Evolutionary conservation across 2,888 invertebrate species (phyloP).

Genomic region (Drosophila greeni): DNA sequence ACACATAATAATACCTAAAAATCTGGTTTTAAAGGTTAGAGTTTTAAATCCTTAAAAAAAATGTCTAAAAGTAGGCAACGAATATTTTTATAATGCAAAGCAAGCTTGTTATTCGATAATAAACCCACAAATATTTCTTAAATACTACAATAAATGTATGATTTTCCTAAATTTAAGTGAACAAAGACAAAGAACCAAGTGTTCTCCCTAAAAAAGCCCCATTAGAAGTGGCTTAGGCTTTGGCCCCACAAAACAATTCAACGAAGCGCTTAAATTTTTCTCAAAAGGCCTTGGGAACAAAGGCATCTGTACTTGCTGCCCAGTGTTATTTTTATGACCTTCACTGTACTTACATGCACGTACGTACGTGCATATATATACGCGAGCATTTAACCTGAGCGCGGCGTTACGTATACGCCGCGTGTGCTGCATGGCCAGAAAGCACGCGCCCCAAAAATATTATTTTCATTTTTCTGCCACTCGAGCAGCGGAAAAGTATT

Average conservation of each 20-base stretch:
- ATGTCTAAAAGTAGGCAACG: not conserved
- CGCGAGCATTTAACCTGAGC: constrained; percentile 50
- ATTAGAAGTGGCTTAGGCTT: not conserved
- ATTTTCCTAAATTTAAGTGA: no score
- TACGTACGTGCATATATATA: constrained; percentile 27
- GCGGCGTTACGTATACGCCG: constrained; percentile 50
- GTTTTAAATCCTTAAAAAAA: no score
- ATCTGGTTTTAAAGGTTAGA: no score
- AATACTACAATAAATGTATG: not conserved
- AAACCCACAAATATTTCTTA: no score
- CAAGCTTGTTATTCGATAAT: fast-evolving
- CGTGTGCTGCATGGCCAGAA: constrained; percentile 48
- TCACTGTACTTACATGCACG: constrained; percentile 9
- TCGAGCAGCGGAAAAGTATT: constrained; percentile 62
- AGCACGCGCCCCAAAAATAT: constrained; percentile 64
- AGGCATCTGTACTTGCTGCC: not conserved
- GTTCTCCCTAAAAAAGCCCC: not conserved
- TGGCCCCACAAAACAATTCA: not conserved
- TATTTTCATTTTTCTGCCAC: constrained; percentile 56
- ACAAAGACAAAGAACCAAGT: not conserved
- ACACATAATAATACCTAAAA: not conserved
- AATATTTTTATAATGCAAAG: not conserved
- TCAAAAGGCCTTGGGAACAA: constrained; percentile 6
- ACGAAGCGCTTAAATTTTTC: not conserved
- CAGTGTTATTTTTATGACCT: constrained; percentile 3